Evolutionary conservation across 2,113 vertebrate genomes (phyloP).

Genomic region (Chitala chitala): DNA sequence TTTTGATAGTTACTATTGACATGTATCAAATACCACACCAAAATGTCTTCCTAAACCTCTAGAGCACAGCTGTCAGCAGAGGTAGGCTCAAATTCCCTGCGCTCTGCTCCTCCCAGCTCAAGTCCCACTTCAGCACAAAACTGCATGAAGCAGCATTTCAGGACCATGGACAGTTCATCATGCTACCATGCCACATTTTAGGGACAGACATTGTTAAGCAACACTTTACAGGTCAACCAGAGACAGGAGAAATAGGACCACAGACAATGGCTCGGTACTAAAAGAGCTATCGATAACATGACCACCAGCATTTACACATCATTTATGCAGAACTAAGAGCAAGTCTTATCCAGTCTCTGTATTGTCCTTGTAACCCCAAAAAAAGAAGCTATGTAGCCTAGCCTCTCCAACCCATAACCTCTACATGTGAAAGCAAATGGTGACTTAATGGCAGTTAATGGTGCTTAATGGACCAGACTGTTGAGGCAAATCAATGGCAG

Average conservation of each 20-base stretch:
- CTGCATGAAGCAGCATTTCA: not conserved
- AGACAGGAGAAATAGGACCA: not conserved
- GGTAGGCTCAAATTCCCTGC: no score
- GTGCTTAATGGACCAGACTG: slow-evolving; percentile 16
- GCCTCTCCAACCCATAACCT: not conserved
- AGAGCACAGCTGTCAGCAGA: not conserved
- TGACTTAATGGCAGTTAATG: slow-evolving; percentile 16
- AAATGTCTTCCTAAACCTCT: not conserved
- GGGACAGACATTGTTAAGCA: not conserved
- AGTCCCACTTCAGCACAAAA: no score
- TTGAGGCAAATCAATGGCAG: slow-evolving; percentile 15
- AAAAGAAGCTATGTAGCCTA: not conserved
- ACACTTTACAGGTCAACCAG: not conserved
- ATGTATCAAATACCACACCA: no score
- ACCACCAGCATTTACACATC: not conserved
- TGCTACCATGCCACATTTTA: not conserved
- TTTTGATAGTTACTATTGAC: not conserved
- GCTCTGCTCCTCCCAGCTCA: not conserved
- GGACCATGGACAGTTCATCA: not conserved
- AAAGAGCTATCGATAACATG: no score
- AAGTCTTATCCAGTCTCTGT: not conserved
- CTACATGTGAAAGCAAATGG: slow-evolving; percentile 1
- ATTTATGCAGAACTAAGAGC: not conserved
- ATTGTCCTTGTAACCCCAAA: not conserved
- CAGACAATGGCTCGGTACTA: not conserved